phyloP scores from a whole-genome alignment of 2,113 vertebrate species.

The Sylvilagus bachmani region DNA sequence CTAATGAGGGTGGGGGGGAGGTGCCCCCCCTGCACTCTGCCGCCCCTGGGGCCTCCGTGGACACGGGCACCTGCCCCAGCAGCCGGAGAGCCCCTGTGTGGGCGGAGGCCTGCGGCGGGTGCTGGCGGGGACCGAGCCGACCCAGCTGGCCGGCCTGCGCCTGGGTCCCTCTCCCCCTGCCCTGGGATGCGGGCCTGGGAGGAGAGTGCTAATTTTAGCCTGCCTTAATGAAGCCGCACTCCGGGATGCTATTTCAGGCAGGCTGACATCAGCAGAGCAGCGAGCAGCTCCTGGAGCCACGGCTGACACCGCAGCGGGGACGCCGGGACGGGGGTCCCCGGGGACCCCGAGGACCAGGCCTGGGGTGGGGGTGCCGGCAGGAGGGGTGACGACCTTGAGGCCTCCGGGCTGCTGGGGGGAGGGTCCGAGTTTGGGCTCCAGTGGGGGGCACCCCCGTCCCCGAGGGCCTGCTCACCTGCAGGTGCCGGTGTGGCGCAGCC shows the following conservation, averaged over 20 bases:
- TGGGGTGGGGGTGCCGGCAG: too few species aligned
- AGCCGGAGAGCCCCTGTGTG: background rate
- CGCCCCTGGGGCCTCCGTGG: background rate
- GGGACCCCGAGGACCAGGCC: background rate
- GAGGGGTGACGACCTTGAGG: too few species aligned
- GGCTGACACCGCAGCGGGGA: background rate
- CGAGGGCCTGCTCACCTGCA: too few species aligned
- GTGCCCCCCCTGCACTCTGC: background rate
- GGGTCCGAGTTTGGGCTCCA: background rate
- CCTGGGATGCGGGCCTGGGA: background rate
- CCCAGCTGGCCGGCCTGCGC: background rate
- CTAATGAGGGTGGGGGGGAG: conserved; percentile 83
- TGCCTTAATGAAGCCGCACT: conserved; percentile 84
- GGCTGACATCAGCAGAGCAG: conserved; percentile 84
- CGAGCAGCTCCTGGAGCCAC: conserved; percentile 59
- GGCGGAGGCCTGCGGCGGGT: accelerated
- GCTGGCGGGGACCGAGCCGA: too few species aligned
- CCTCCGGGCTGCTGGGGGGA: accelerated
- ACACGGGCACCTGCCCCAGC: background rate
- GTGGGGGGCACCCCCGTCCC: background rate
- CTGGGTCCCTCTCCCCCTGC: background rate
- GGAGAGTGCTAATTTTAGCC: conserved; percentile 85
- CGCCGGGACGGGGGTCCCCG: background rate
- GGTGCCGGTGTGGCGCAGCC: too few species aligned
- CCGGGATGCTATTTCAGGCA: conserved; percentile 87